Evolutionary conservation across 2,888 invertebrate genomes (phyloP), one percentile per base, ranked within the genome.

Genomic region (Siphlonurus alternatus): DNA sequence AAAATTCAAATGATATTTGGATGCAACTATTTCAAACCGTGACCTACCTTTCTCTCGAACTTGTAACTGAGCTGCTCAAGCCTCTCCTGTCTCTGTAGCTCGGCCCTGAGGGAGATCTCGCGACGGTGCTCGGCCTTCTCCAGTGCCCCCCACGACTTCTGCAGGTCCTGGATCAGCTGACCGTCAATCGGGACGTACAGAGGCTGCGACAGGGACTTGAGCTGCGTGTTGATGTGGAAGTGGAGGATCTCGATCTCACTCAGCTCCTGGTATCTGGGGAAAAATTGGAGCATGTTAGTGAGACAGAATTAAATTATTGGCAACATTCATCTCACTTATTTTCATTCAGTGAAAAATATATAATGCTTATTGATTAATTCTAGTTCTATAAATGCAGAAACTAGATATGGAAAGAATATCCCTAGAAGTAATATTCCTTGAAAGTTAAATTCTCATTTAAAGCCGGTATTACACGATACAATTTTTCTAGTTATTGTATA

Each of bases 211-310:
- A 97, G 78, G n/a, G 95, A 92, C 76, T 96, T 97, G 70, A 96
- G 81, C 76, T 93, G 87, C 0, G 96, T 95, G 76, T 98, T 98
- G 70, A 99, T 95, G 74, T 93, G 89, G 77, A 98, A 99, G 75
- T 89, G 96, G 53, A 96, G 79, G 0, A 93, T 98, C 77, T 99
- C 96, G 70, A 97, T 91, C 78, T 98, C 97, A 69, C 95, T 96
- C 64, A 95, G 85, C 76, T 99, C 98, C 73, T 89, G 93, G 77
- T 97, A 97, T 74, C 93, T 89, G 69, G n/a, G 0, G 68, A 66
- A 25, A 56, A 53, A 65, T 63, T 61, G 54, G 25, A 65, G 19
- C n/a, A 61, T 25, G 25, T 53, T 25, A 19, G 23, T 59, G n/a
- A n/a, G n/a, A n/a, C n/a, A n/a, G n/a, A n/a, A n/a, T n/a, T n/a